Conservation (phyloP, 2,797 vertebrate genomes). For the Thamnophis elegans region DNA sequence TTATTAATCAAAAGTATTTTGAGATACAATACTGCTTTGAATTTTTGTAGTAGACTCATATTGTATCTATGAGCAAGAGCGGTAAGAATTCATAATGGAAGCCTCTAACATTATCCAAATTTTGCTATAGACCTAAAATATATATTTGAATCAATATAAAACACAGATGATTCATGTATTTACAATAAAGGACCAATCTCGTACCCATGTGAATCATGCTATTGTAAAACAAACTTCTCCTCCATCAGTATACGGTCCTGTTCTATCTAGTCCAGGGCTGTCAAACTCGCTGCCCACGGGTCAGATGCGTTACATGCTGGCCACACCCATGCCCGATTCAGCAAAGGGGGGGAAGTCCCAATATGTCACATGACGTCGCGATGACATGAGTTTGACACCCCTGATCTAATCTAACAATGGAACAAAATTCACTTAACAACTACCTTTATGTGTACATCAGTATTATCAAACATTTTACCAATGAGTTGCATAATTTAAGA, state of each 20-base stretch:
- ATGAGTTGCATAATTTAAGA: too few species aligned
- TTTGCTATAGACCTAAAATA: background rate
- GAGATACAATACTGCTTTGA: too few species aligned
- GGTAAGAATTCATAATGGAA: background rate
- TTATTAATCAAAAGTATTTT: too few species aligned
- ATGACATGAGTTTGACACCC: too few species aligned
- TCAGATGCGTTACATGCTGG: fast-evolving
- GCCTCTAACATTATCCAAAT: background rate
- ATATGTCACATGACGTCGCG: too few species aligned
- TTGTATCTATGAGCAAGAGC: background rate
- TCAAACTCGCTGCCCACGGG: too few species aligned
- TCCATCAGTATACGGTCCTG: background rate
- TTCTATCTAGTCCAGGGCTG: too few species aligned
- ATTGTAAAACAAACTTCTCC: background rate
- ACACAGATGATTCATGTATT: background rate
- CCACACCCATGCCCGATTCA: fast-evolving
- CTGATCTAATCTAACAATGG: background rate
- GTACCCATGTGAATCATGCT: background rate
- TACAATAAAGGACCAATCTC: background rate
- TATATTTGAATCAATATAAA: background rate
- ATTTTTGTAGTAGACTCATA: background rate
- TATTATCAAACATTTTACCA: too few species aligned
- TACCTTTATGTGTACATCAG: too few species aligned
- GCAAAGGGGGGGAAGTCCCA: too few species aligned
- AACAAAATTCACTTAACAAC: too few species aligned